Evolutionary conservation across 1,140 invertebrate species (phyloP).

Genomic region (Nebria ingens): DNA sequence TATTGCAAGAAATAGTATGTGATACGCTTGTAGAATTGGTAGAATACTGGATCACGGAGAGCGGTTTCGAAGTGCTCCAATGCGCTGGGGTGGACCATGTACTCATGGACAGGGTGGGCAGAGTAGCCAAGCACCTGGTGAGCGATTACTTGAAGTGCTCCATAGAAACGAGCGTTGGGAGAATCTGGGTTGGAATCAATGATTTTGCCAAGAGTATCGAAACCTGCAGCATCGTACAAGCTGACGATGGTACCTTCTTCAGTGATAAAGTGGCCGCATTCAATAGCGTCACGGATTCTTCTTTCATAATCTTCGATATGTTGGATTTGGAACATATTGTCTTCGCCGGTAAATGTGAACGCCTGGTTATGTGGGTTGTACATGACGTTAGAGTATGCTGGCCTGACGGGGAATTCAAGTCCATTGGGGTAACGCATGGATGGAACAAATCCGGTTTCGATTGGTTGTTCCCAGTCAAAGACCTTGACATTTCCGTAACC

Average conservation of each 20-base stretch:
- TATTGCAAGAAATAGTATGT: slow-evolving; percentile 38
- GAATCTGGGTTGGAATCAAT: slow-evolving; percentile 56
- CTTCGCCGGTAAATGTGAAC: slow-evolving; percentile 26
- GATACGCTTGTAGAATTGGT: slow-evolving; percentile 47
- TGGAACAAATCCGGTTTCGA: slow-evolving; percentile 53
- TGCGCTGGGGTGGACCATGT: slow-evolving; percentile 28
- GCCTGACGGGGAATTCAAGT: slow-evolving; percentile 49
- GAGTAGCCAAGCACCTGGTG: slow-evolving; percentile 47
- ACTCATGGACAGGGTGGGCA: slow-evolving; percentile 22
- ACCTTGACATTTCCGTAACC: slow-evolving; percentile 46
- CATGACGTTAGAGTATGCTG: slow-evolving; percentile 25
- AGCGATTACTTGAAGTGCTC: slow-evolving; percentile 42
- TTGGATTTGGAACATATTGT: slow-evolving; percentile 31
- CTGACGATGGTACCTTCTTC: slow-evolving; percentile 39
- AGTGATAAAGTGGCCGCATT: slow-evolving; percentile 42
- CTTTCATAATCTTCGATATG: slow-evolving; percentile 45
- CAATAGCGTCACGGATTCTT: slow-evolving; percentile 51
- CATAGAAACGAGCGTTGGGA: slow-evolving; percentile 52
- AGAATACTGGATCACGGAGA: slow-evolving; percentile 56
- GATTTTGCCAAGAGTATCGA: slow-evolving; percentile 53
- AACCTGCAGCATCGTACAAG: slow-evolving; percentile 38
- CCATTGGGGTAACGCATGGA: slow-evolving; percentile 55
- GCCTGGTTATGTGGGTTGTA: slow-evolving; percentile 1
- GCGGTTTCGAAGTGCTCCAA: slow-evolving; percentile 45
- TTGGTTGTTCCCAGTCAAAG: slow-evolving; percentile 41